Conservation (phyloP, 1,140 invertebrate genomes). For the Lasioglossum albipes region DNA sequence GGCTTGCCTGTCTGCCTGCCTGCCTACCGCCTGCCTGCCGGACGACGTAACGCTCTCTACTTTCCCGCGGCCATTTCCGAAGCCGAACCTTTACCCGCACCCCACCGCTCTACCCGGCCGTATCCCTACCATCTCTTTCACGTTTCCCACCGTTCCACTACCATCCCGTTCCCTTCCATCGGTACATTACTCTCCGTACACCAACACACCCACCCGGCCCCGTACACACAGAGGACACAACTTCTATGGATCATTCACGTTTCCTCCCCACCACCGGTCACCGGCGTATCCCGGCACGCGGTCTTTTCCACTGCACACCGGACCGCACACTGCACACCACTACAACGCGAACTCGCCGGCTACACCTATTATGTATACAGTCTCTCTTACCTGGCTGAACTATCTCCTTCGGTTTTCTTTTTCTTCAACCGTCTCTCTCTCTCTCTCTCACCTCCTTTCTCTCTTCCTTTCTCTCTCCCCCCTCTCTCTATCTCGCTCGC, state of each 20-base stretch:
- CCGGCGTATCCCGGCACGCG: conserved; percentile 36
- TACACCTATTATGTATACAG: background rate
- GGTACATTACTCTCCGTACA: background rate
- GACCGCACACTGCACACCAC: background rate
- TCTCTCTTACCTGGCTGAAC: background rate
- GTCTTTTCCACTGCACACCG: conserved; percentile 9
- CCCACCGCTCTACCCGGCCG: conserved; percentile 46
- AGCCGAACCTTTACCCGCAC: conserved; percentile 55
- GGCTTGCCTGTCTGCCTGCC: conserved; percentile 16
- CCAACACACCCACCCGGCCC: background rate
- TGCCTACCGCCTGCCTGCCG: conserved; percentile 24
- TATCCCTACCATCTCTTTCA: conserved; percentile 33
- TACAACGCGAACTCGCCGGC: background rate
- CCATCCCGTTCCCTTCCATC: conserved; percentile 36
- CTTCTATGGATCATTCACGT: conserved; percentile 77
- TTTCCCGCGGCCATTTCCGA: conserved; percentile 79
- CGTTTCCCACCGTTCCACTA: conserved; percentile 60
- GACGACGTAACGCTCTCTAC: conserved; percentile 73
- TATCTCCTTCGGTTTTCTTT: conserved; percentile 6
- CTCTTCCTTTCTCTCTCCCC: conserved; percentile 8
- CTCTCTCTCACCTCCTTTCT: background rate
- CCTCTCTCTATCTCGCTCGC: conserved; percentile 13
- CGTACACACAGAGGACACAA: conserved; percentile 36
- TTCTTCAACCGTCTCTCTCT: background rate
- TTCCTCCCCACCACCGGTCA: conserved; percentile 69